These are phyloP conservation scores for Tetranychus truncatus DNA, from an alignment of 2,888 invertebrate genomes.

Conservation along the genomic window DNA sequence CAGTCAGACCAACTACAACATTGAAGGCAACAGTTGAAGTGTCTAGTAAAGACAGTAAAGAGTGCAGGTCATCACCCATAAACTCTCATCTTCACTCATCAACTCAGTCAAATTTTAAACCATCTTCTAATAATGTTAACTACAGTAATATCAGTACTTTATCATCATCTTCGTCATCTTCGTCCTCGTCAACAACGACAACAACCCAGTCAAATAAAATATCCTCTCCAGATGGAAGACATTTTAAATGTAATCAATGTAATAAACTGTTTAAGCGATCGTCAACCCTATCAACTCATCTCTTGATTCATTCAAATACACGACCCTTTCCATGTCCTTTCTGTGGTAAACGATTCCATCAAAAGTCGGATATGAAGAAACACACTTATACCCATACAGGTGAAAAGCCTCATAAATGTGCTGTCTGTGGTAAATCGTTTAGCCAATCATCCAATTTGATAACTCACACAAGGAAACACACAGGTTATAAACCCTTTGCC, in stretches of 20 bases:
- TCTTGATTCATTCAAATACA: conserved; percentile 68
- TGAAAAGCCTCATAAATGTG: conserved; percentile 40
- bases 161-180: too few relatives aligned
- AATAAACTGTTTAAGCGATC: conserved; percentile 91
- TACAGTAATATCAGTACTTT: too few relatives aligned
- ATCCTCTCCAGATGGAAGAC: conserved; percentile 10
- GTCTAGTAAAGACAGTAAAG: too few relatives aligned
- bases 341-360: conserved; percentile 83
- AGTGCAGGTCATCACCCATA: too few relatives aligned
- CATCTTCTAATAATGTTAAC: too few relatives aligned
- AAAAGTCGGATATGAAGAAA: conserved; percentile 99
- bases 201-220: not conserved
- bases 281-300: conserved; percentile 87
- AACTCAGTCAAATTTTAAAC: too few relatives aligned
- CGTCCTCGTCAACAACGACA: not conserved
- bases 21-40: not conserved
- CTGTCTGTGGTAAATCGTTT: conserved; percentile 41
- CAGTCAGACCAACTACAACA: not conserved
- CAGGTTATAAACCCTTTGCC: conserved; percentile 40
- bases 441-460: conserved; percentile 40
- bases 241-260: conserved; percentile 60
- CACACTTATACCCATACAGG: conserved; percentile 86
- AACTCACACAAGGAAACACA: conserved; percentile 41
- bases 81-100: too few relatives aligned
- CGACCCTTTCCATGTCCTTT: conserved; percentile 40